These are phyloP conservation scores for Turnix velox DNA, from an alignment of 2,113 vertebrate genomes.

Conservation along the genomic window DNA sequence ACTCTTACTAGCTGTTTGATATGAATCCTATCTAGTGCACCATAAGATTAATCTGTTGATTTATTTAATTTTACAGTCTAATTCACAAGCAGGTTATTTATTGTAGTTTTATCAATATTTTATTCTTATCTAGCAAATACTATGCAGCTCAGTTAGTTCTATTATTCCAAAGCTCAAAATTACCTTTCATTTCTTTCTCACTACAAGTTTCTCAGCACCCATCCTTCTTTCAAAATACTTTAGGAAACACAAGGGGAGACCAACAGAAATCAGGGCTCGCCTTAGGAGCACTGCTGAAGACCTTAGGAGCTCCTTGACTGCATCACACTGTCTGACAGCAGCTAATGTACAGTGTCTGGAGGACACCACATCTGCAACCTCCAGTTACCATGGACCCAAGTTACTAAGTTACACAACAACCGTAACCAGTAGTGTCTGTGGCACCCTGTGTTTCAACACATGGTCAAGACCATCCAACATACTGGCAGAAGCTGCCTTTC, in stretches of 20 bases:
- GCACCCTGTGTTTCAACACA: neutral
- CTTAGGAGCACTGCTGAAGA: neutral
- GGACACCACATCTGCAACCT: neutral
- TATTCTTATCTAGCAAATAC: neutral
- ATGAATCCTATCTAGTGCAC: neutral
- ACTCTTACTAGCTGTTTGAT: neutral
- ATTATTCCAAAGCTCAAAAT: neutral
- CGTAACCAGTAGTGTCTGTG: fast-evolving
- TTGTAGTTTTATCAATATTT: neutral
- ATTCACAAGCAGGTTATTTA: neutral
- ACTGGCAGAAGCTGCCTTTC: neutral
- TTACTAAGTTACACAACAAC: fast-evolving
- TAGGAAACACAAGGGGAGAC: neutral
- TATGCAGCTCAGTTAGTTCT: neutral
- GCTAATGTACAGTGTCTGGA: neutral
- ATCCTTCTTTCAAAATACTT: neutral
- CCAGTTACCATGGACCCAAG: fast-evolving
- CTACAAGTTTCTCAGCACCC: neutral
- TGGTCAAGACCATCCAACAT: neutral
- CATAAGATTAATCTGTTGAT: neutral
- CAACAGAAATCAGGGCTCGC: neutral
- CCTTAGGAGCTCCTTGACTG: neutral
- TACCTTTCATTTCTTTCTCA: neutral
- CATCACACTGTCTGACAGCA: neutral
- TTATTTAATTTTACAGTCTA: neutral